Base-by-base conservation (phyloP, 2,888 invertebrate genomes). In the Adela reaumurella region DNA sequence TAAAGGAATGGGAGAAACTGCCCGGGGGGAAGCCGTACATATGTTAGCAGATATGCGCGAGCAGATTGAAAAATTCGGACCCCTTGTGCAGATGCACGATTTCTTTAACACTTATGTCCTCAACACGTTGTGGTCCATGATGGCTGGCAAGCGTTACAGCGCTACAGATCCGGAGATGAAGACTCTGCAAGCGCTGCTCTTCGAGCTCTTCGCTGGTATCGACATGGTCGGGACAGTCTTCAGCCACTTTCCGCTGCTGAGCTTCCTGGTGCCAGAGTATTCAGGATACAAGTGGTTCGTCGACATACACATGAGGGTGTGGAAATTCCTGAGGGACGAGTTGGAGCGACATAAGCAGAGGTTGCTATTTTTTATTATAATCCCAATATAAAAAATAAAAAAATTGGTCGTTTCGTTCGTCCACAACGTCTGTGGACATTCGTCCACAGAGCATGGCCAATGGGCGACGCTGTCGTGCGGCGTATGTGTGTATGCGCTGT, bases 191-290 rank as follows among this genome's bases (percentile, higher is more conserved):
- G 74, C 68, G 19, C 81, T 91, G 53, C 71, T 92, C 44, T 85
- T 85, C 19, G 86, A 88, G 54, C 70, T 92, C 8, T 85, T 92
- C 53, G 82, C 84, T 42, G 85, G 86, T 18, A 80, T 92, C 3
- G 91, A 92, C 55, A 92, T 92, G 90, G 86, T 89, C 2, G 92
- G 92, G 0, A 82, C 89, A 1, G 67, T 86, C 0, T 92, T 92
- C 62, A 88, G 90, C 55, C 90, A 92, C 56, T 92, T 91, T 59
- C 92, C 92, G 0, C 68, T 90, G 45, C 70, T 91, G 42, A 79
- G 83, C 35, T 82, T 84, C 50, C 59, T 92, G 14, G 89, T 90
- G 0, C 92, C 92, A 0, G 83, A 86, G 45, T 70, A 81, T 48
- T 92, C 91, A 0, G 92, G 92, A 0, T 93, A 92, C 60, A 88